Conservation (phyloP, 2,797 vertebrate genomes). For the Fratercula arctica region DNA sequence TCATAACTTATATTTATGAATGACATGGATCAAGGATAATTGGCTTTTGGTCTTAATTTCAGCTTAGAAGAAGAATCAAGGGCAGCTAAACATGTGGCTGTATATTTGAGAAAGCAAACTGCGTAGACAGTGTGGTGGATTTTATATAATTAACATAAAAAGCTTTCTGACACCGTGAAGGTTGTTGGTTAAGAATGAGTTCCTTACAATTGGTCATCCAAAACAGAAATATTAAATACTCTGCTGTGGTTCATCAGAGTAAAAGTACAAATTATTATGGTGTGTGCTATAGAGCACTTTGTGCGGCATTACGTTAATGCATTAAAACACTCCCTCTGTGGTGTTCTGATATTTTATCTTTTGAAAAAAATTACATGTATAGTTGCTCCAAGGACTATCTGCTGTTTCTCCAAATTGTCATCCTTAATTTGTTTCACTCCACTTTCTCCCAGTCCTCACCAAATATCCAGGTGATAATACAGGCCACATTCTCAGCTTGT, state of each 20-base stretch:
- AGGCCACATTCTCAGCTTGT: neutral
- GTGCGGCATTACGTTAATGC: rapidly evolving
- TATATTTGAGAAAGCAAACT: neutral
- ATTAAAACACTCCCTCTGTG: neutral
- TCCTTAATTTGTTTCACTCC: neutral
- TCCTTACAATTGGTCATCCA: neutral
- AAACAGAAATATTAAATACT: neutral
- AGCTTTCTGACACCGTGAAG: neutral
- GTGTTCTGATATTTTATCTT: neutral
- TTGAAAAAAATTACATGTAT: neutral
- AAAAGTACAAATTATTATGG: neutral
- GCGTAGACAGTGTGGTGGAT: neutral
- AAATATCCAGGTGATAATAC: neutral
- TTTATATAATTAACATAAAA: neutral
- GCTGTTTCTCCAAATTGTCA: neutral
- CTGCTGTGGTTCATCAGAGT: neutral
- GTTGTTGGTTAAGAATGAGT: neutral
- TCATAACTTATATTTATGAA: neutral
- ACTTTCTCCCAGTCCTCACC: neutral
- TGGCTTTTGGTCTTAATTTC: neutral
- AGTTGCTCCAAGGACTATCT: neutral
- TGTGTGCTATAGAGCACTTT: neutral
- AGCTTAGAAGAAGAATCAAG: neutral
- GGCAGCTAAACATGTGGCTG: neutral
- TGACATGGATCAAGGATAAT: neutral